Percentiles rank a stretch among this genome's conserved stretches.
Evolutionary conservation across 2,888 invertebrate genomes (phyloP).

Genomic region (Ommatoiulus sabulosus): DNA sequence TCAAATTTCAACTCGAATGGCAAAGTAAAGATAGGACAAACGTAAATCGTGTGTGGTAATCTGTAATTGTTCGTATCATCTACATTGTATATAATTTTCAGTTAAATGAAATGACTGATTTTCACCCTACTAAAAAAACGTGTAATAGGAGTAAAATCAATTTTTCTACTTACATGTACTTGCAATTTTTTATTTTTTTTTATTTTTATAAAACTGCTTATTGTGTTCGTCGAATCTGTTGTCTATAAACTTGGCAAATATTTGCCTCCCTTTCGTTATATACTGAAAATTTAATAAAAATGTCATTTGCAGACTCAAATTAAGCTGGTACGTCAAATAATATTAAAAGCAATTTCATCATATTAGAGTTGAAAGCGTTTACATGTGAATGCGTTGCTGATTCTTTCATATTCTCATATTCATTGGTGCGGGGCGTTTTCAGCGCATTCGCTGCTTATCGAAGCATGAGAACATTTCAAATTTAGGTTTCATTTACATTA

Average conservation of each 20-base stretch:
- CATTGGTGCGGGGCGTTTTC: not conserved
- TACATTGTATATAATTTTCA: no score
- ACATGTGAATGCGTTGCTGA: slow-evolving; percentile 20
- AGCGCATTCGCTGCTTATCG: not conserved
- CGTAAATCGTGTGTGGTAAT: no score
- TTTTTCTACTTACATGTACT: no score
- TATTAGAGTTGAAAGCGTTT: not conserved
- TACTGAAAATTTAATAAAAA: not conserved
- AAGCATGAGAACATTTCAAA: slow-evolving; percentile 13
- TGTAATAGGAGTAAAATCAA: no score
- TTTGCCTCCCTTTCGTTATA: not conserved
- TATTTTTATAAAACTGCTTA: not conserved
- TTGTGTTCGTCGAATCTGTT: not conserved
- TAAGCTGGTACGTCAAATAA: slow-evolving; percentile 26
- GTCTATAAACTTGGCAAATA: not conserved
- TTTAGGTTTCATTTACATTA: not conserved
- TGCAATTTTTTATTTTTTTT: no score
- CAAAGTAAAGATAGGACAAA: no score
- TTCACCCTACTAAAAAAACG: no score
- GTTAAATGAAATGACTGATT: no score
- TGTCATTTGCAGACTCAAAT: slow-evolving; percentile 29
- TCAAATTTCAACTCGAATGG: not conserved
- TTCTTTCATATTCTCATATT: slow-evolving; percentile 2
- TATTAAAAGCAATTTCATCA: slow-evolving; percentile 28
- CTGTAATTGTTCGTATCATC: no score